phyloP scores from a whole-genome alignment of 2,113 vertebrate genomes.

The Oriolus oriolus region DNA sequence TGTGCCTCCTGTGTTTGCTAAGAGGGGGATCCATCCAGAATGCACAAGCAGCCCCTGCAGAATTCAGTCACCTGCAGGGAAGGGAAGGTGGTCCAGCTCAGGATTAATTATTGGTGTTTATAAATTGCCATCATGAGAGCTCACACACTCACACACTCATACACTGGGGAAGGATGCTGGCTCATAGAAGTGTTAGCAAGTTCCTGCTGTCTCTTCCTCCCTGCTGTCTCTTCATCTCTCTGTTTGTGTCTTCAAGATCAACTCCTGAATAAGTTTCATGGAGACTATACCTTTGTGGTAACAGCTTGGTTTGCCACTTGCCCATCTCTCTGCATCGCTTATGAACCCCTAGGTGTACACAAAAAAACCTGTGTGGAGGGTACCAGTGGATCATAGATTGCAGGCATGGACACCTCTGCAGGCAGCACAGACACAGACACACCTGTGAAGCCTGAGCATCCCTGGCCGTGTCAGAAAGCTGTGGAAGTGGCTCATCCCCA shows the following conservation, averaged over 20 bases:
- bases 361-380: neutral
- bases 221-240: neutral
- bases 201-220: neutral
- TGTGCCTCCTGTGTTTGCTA: neutral
- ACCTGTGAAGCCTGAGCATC: neutral
- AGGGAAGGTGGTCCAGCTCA: neutral
- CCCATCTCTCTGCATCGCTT: too few species aligned
- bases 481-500: neutral
- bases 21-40: neutral
- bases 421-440: neutral
- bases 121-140: neutral
- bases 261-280: neutral
- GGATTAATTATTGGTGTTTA: neutral
- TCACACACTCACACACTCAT: neutral
- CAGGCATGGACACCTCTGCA: neutral
- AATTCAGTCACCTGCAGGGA: neutral
- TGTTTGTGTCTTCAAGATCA: neutral
- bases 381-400: neutral
- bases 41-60: neutral
- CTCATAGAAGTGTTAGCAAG: neutral
- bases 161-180: neutral
- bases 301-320: neutral
- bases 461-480: neutral
- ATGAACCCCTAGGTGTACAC: neutral
- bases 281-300: fast-evolving